These are phyloP conservation scores for Antedon mediterranea DNA, from an alignment of 53 echinoderm and acorn worm species.

Conservation along the genomic window DNA sequence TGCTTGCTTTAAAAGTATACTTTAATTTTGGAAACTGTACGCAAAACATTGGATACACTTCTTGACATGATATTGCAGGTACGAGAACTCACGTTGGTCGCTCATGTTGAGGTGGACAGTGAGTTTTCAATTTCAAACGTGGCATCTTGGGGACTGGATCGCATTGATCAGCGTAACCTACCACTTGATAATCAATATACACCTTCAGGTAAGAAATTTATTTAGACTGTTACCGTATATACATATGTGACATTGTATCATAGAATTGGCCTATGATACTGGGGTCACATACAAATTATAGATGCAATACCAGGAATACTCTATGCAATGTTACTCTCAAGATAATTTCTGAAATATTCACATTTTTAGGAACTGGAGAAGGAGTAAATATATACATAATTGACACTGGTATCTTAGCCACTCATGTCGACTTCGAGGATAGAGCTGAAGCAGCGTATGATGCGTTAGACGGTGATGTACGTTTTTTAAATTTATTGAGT, in stretches of 20 bases:
- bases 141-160: slow-evolving; percentile 29
- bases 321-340: too few relatives aligned
- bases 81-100: slow-evolving; percentile 18
- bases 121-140: slow-evolving; percentile 5
- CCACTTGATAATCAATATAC: slow-evolving; percentile 19
- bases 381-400: slow-evolving; percentile 25
- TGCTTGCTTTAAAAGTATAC: too few relatives aligned
- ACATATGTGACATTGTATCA: too few relatives aligned
- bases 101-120: slow-evolving; percentile 29
- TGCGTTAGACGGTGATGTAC: slow-evolving; percentile 15
- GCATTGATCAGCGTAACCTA: slow-evolving; percentile 25
- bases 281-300: too few relatives aligned
- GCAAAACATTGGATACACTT: neutral
- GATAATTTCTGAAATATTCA: too few relatives aligned
- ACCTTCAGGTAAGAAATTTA: slow-evolving; percentile 20
- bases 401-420: slow-evolving; percentile 18
- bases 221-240: too few relatives aligned
- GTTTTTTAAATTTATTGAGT: neutral
- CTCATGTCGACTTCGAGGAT: slow-evolving; percentile 21
- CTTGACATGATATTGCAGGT: slow-evolving; percentile 3
- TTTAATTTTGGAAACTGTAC: too few relatives aligned
- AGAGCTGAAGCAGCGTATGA: slow-evolving; percentile 27
- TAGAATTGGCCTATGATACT: too few relatives aligned
- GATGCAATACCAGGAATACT: too few relatives aligned
- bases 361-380: slow-evolving; percentile 12